phyloP scores from a whole-genome alignment of 2,113 vertebrate genomes.

The Dasyurus viverrinus region DNA sequence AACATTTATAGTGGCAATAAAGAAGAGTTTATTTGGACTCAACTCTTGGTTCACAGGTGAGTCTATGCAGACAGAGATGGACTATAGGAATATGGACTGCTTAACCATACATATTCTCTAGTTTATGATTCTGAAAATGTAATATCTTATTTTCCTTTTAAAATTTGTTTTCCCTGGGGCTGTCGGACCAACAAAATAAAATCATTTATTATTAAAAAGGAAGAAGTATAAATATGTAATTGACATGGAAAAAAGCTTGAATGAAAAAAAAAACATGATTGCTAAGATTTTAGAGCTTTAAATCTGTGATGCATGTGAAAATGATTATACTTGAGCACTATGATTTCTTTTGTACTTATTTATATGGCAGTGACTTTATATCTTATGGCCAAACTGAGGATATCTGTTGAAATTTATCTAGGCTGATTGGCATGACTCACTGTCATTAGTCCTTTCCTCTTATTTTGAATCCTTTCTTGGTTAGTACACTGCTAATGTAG shows the following conservation, averaged over 20 bases:
- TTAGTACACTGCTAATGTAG: neutral
- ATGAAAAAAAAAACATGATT: neutral
- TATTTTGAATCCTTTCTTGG: neutral
- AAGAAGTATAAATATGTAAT: neutral
- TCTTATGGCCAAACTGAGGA: neutral
- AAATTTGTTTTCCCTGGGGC: neutral
- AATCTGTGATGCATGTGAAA: neutral
- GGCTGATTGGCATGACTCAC: neutral
- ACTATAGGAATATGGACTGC: neutral
- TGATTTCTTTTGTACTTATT: neutral
- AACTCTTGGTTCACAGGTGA: constrained; percentile 21
- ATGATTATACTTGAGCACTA: neutral
- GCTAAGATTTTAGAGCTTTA: neutral
- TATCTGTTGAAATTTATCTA: neutral
- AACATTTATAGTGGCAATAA: constrained; percentile 33
- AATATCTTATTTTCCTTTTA: neutral
- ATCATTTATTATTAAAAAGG: neutral
- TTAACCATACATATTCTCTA: neutral
- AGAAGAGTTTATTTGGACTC: neutral
- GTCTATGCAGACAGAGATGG: constrained; percentile 36
- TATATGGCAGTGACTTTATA: neutral
- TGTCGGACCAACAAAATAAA: neutral
- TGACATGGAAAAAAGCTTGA: neutral
- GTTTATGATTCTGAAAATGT: neutral
- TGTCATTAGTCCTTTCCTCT: neutral